phyloP scores from a whole-genome alignment of 2,113 vertebrate species.

The Hippocampus zosterae region DNA sequence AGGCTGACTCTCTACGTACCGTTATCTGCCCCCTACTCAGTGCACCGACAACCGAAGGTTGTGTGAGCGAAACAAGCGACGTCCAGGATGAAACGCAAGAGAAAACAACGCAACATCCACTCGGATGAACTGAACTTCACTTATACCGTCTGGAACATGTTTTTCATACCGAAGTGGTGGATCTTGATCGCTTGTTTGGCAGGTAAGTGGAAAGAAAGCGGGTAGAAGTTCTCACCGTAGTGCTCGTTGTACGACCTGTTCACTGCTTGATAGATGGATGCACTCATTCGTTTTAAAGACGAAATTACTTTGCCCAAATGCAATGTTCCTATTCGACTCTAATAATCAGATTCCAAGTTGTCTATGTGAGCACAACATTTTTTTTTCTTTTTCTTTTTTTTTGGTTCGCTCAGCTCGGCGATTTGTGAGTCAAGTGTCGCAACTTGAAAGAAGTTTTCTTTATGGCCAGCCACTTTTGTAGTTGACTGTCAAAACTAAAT shows the following conservation, averaged over 20 bases:
- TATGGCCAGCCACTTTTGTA: background rate
- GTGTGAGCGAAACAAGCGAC: background rate
- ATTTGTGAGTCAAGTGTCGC: background rate
- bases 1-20: constrained; percentile 11
- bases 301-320: background rate
- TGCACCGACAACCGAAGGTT: background rate
- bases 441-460: background rate
- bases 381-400: too few relatives aligned
- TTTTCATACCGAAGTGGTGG: constrained; percentile 33
- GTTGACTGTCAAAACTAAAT: constrained; percentile 12
- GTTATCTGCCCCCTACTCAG: constrained; percentile 22
- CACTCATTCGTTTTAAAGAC: background rate
- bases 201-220: constrained; percentile 51
- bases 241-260: background rate
- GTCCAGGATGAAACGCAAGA: constrained; percentile 27
- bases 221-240: constrained; percentile 13
- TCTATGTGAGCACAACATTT: too few relatives aligned
- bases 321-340: background rate
- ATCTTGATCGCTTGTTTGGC: constrained; percentile 45
- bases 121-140: background rate
- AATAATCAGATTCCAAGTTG: background rate
- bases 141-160: constrained; percentile 28
- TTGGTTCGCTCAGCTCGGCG: background rate
- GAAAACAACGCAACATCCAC: constrained; percentile 3
- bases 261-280: background rate